phyloP scores from a whole-genome alignment of 2,113 vertebrate genomes.

The Eidolon helvum region DNA sequence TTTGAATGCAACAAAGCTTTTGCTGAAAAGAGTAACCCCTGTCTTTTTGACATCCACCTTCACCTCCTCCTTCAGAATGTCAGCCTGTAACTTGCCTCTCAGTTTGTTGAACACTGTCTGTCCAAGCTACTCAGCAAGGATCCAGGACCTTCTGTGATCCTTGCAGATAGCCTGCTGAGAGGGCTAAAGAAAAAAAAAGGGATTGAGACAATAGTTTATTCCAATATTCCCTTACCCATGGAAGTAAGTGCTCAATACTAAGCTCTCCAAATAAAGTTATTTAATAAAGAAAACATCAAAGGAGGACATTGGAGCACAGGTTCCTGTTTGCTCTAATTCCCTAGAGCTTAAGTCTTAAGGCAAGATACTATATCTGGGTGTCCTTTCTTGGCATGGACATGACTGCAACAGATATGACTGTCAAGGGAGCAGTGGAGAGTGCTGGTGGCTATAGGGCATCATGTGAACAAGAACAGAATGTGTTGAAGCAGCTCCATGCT shows the following conservation, averaged over 20 bases:
- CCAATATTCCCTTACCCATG: not conserved
- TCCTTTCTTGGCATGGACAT: not conserved
- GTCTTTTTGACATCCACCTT: not conserved
- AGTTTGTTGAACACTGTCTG: not conserved
- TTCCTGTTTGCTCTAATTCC: not conserved
- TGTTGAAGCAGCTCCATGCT: not conserved
- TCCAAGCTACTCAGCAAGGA: not conserved
- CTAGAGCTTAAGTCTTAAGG: not conserved
- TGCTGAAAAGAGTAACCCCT: not conserved
- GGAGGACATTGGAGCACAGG: not conserved
- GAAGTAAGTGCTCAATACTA: not conserved
- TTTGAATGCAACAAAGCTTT: not conserved
- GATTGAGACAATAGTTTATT: not conserved
- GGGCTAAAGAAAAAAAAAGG: not conserved
- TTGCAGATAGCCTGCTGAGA: not conserved
- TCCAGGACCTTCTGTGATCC: not conserved
- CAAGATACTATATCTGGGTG: not conserved
- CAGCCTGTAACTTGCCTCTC: not conserved
- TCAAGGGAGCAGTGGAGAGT: not conserved
- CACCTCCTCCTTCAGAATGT: not conserved
- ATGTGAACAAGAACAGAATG: not conserved
- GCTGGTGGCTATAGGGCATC: not conserved
- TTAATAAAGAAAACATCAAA: slow-evolving; percentile 27
- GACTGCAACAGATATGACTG: not conserved
- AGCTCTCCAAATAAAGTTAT: not conserved